A percentile compares a stretch with the other conserved stretches of the same genome.
Evolutionary conservation across 1,140 invertebrate genomes (phyloP).

Genomic region (Drosophila pallidifrons): DNA sequence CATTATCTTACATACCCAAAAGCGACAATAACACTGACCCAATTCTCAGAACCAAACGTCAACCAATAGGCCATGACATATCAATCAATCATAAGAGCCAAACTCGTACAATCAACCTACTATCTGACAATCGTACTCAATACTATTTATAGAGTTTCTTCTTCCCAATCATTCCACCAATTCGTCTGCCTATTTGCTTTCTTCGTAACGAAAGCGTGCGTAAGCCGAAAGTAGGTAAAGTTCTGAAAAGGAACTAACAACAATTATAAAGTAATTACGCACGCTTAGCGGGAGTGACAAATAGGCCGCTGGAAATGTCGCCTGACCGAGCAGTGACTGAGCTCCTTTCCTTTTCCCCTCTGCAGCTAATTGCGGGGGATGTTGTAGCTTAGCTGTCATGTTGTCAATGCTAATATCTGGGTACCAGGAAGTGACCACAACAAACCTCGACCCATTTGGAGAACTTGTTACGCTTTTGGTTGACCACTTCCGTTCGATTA

Average conservation of each 20-base stretch:
- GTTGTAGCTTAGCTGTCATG: background rate
- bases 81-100: slow-evolving; percentile 63
- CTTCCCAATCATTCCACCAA: slow-evolving; percentile 11
- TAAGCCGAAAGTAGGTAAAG: slow-evolving; percentile 22
- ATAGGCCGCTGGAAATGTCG: slow-evolving; percentile 51
- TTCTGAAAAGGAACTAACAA: slow-evolving; percentile 28
- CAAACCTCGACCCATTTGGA: slow-evolving; percentile 63
- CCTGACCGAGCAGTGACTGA: slow-evolving; percentile 12
- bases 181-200: slow-evolving; percentile 22
- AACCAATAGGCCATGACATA: slow-evolving; percentile 66
- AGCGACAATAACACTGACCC: slow-evolving; percentile 44
- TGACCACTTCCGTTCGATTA: slow-evolving; percentile 43
- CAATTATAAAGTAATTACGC: slow-evolving; percentile 76
- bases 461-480: slow-evolving; percentile 49
- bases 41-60: slow-evolving; percentile 33
- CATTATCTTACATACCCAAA: background rate
- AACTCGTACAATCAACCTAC: slow-evolving; percentile 10
- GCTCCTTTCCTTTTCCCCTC: background rate
- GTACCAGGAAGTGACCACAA: slow-evolving; percentile 52
- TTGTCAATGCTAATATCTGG: slow-evolving; percentile 15
- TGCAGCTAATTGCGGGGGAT: slow-evolving; percentile 31
- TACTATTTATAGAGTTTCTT: slow-evolving; percentile 60
- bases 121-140: slow-evolving; percentile 33
- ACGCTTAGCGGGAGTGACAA: slow-evolving; percentile 34
- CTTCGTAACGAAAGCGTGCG: slow-evolving; percentile 64